Evolutionary conservation across 1,140 invertebrate genomes (phyloP), one percentile per base, ranked within the genome.

Genomic region (Danaus melanippus): DNA sequence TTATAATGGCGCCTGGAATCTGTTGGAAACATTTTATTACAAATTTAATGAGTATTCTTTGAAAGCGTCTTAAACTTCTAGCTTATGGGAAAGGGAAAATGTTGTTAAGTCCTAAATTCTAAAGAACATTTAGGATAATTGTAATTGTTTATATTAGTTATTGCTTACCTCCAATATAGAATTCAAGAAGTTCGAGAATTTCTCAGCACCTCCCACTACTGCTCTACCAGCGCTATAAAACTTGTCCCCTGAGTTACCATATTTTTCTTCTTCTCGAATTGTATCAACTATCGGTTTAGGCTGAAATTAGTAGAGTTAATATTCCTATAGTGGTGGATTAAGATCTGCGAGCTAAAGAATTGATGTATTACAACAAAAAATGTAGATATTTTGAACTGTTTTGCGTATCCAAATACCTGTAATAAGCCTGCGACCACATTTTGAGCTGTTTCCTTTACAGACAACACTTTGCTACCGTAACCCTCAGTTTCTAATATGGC

Each of bases 271-370:
- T 70, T 93, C 91, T 49, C 71, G 79, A 51, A 92, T 92, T 10
- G 89, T 89, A 62, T 93, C 92, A 1, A 93, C 88, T n/a, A 93
- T 84, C 0, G 92, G 91, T 57, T 88, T 88, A 0, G 92, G 91
- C 78, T 89, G 64, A 10, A 70, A 69, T 56, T 52, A 50, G 21
- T 7, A 56, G 42, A 58, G 42, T 11, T 45, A 49, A 39, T 43
- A 46, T 42, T 52, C 17, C 39, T 32, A 32, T 32, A 32, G 21
- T 32, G 6, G 15, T 3, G 3, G 15, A 15, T 15, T 15, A 15
- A 15, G 15, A 15, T 15, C 15, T 15, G 15, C 15, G 15, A 15
- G 21, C 21, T 32, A 32, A 1, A 32, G 5, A 32, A 32, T 32
- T 32, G 21, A 32, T 32, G 7, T 8, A 21, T 7, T 32, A 32